Conservation (phyloP, 53 echinoderm and acorn worm genomes). For the Echinarachnius parma region DNA sequence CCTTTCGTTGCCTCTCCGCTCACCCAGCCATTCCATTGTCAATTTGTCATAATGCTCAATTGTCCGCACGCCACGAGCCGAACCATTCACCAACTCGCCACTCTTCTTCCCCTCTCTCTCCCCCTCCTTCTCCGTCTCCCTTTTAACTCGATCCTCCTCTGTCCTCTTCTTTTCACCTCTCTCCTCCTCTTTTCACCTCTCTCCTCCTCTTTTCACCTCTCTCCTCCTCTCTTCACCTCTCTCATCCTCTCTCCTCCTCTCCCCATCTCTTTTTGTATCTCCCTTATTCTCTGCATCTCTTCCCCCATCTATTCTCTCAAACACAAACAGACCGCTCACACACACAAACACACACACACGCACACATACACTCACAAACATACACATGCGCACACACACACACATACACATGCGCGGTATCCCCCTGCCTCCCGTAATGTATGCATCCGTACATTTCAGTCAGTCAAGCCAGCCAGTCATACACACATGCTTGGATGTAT, state of each 20-base stretch:
- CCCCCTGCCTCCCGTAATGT: not conserved
- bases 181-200: not conserved
- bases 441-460: not conserved
- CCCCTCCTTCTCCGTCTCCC: not conserved
- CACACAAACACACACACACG: constrained; percentile 9
- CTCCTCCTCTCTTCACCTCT: not conserved
- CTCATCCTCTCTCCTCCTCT: not conserved
- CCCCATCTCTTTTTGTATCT: not conserved
- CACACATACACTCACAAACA: not conserved
- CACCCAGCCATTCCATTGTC: too few relatives aligned
- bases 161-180: not conserved
- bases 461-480: not conserved
- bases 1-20: too few relatives aligned
- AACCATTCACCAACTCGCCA: not conserved
- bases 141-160: not conserved
- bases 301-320: not conserved
- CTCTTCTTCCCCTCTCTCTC: not conserved
- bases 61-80: too few relatives aligned
- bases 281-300: not conserved
- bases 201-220: not conserved
- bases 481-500: constrained; percentile 20
- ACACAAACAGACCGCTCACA: not conserved
- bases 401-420: constrained; percentile 14
- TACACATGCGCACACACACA: not conserved
- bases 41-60: too few relatives aligned